Base-by-base conservation (phyloP, 2,797 vertebrate species). In the Nannoperca australis region DNA sequence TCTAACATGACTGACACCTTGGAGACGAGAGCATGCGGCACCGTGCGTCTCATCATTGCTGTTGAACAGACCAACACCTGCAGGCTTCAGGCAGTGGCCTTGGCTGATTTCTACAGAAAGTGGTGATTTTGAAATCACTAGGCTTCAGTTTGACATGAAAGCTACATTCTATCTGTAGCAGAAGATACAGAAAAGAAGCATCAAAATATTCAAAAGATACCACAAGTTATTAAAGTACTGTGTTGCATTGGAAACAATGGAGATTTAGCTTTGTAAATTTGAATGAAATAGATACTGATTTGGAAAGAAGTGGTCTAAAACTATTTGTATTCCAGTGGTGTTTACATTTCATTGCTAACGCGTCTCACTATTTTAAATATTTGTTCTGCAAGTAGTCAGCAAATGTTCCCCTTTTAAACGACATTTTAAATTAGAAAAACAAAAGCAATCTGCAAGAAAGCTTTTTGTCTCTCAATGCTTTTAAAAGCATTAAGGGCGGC, bases 401-500 rank as follows among this genome's bases (percentile, higher is more conserved):
- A 88, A 71, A 85, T 84, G 66, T 78, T 74, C 65, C 73, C 68
- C 50, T 85, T 79, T 74, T 79, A 69, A 74, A 73, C 81, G 40
- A 22, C 59, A 65, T 85, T 80, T 88, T 78, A 68, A 79, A 78
- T 83, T 54, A 81, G 30, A 73, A 73, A 90, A 90, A 85, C 79
- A 86, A 87, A 88, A 88, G 66, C 75, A 90, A 83, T 79, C 70
- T 68, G 54, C 70, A 67, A 59, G 70, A 83, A 88, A 86, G 73
- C 70, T 86, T 87, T 84, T 87, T 90, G 82, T 72, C 68, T 68
- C 44, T 83, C 17, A 22, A 9, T 91, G 90, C 87, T 91, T 93
- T 93, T 91, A 90, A 88, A 92, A 83, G 71, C 90, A 91, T 88
- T 89, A 73, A 67, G 38, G 73, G 73, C 71, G 79, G 68, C 82